Base-by-base conservation (phyloP, 2,888 invertebrate species). In the Mythimna albipuncta region DNA sequence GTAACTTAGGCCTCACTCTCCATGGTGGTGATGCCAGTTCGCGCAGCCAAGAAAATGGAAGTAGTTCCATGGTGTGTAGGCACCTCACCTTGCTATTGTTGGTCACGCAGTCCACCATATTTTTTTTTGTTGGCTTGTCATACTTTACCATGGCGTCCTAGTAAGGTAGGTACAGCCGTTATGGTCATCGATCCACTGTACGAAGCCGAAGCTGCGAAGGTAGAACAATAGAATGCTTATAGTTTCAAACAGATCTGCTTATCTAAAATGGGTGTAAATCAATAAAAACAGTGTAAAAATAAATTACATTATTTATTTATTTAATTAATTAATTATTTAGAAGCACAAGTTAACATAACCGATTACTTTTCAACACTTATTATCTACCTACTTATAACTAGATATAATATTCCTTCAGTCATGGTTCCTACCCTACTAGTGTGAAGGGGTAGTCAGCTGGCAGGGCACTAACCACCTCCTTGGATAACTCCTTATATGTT, bases 361-460 rank as follows among this genome's bases (percentile, higher is more conserved):
- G 16, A 16, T 47, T 35, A 44, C 16, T 52, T 44, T 47, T 9
- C 11, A 55, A 35, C 21, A 6, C 54, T 72, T 54, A 72, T 44
- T 54, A 72, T 44, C 9, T 26, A 35, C 16, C 6, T 63, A 57
- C 26, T 67, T 44, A 70, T 70, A 52, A 41, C 54, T 62, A 50
- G 1, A 50, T 62, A 61, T 26, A 75, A 50, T 57, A 61, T 71
- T 35, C 2, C 2, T 69, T 68, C 72, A 79, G 68, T 77, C 63
- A 44, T 69, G 58, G 50, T 71, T 62, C 21, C 68, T 90, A 90
- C 65, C 90, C 91, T 81, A 85, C 47, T 35, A 88, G 86, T 5
- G 90, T 90, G 57, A 91, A 91, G 19, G 95, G 94, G 84, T 96
- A 96, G 85, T 94, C 91, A 0, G 91, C 79, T 2, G 96, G 95